Percentiles rank a stretch among this genome's conserved stretches.
Conservation (phyloP, 2,888 invertebrate species). For the Subacronicta megacephala region DNA sequence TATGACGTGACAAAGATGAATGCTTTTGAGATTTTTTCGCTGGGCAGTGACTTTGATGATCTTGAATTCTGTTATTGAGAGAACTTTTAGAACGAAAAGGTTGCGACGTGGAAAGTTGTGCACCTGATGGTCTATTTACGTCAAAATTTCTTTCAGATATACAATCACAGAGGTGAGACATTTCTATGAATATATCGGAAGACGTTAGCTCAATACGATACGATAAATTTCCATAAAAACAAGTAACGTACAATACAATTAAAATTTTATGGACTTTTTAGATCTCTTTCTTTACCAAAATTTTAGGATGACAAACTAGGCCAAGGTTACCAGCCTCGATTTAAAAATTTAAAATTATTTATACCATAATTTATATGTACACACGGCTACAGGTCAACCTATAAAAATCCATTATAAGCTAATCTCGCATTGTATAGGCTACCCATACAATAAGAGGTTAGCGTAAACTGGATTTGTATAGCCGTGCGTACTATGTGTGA, state of each 20-base stretch:
- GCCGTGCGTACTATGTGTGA: too few species aligned
- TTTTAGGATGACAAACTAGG: constrained; percentile 51
- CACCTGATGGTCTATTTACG: constrained; percentile 62
- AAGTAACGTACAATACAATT: constrained; percentile 20
- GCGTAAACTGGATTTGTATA: too few species aligned
- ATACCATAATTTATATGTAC: too few species aligned
- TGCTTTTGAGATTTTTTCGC: constrained; percentile 43
- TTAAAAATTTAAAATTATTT: too few species aligned
- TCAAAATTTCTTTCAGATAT: constrained; percentile 63
- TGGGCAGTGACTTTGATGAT: constrained; percentile 49
- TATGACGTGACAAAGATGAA: constrained; percentile 43
- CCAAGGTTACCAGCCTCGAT: constrained; percentile 42
- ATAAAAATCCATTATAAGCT: too few species aligned
- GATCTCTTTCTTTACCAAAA: constrained; percentile 41
- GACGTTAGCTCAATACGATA: constrained; percentile 15
- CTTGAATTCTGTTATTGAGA: constrained; percentile 58
- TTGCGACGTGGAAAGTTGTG: constrained; percentile 66
- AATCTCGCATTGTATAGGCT: too few species aligned
- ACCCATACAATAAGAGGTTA: too few species aligned
- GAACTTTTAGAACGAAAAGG: constrained; percentile 63
- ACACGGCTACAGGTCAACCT: too few species aligned
- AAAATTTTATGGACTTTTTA: constrained; percentile 34
- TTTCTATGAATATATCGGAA: constrained; percentile 43
- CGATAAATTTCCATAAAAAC: constrained; percentile 34
- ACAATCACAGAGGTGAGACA: constrained; percentile 67